Conservation (phyloP, 2,797 vertebrate genomes). For the Oophaga sylvatica region DNA sequence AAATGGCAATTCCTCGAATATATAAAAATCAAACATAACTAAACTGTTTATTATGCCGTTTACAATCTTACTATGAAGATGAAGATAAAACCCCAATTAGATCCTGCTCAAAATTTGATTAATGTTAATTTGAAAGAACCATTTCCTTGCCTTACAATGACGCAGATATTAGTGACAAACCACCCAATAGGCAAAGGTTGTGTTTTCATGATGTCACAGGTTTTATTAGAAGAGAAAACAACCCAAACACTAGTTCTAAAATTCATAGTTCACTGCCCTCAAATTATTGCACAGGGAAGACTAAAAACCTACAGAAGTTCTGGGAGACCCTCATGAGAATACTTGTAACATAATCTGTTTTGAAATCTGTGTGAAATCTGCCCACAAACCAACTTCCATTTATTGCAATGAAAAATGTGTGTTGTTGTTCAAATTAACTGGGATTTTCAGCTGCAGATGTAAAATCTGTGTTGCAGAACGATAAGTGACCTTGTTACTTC, state of each 20-base stretch:
- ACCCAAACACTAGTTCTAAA: neutral
- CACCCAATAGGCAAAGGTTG: conserved; percentile 2
- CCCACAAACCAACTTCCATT: too few relatives aligned
- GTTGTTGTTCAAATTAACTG: too few relatives aligned
- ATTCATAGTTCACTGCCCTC: neutral
- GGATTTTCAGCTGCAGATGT: too few relatives aligned
- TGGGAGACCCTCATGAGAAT: neutral
- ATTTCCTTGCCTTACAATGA: neutral
- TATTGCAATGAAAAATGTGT: too few relatives aligned
- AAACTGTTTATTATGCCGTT: neutral
- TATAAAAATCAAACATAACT: neutral
- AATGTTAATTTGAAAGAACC: neutral
- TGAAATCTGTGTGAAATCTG: too few relatives aligned
- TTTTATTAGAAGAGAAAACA: conserved; percentile 16
- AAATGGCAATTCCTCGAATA: neutral
- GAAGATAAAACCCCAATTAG: neutral
- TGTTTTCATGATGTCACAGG: neutral
- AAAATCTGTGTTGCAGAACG: too few relatives aligned
- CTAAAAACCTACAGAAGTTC: neutral
- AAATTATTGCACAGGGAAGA: neutral
- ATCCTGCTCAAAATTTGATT: neutral
- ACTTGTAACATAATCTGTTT: too few relatives aligned
- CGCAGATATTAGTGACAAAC: neutral
- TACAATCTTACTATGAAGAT: neutral
- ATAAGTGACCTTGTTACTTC: too few relatives aligned